Conservation (phyloP, 2,797 vertebrate genomes). For the Phalanger gymnotis region DNA sequence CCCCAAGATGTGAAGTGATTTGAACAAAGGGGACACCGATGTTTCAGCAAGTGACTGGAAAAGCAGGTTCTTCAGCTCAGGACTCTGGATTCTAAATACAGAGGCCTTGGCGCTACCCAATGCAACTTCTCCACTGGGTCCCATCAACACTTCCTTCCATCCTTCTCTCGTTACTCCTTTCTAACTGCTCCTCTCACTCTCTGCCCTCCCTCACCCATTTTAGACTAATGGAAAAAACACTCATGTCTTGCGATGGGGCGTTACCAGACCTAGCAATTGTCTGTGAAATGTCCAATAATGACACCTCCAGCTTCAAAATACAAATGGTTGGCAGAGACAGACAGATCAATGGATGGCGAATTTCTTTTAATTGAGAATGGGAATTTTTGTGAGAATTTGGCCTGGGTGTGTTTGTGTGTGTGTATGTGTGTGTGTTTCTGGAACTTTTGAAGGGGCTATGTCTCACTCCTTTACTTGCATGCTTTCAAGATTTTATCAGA, state of each 20-base stretch:
- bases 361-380: constrained; percentile 70
- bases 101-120: constrained; percentile 54
- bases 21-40: neutral
- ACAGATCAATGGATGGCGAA: constrained; percentile 68
- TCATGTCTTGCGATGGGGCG: constrained; percentile 62
- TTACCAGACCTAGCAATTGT: constrained; percentile 77
- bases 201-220: constrained; percentile 62
- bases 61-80: neutral
- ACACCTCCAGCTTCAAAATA: constrained; percentile 70
- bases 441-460: constrained; percentile 24
- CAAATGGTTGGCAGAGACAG: constrained; percentile 72
- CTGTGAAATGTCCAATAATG: constrained; percentile 77
- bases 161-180: constrained; percentile 25
- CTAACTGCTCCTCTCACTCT: neutral
- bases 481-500: neutral
- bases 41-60: neutral
- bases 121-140: neutral
- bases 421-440: neutral
- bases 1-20: neutral
- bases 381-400: constrained; percentile 57
- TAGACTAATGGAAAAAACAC: constrained; percentile 63
- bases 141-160: neutral
- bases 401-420: neutral
- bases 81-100: neutral
- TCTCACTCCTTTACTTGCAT: constrained; percentile 48